Evolutionary conservation across 2,797 vertebrate genomes (phyloP), one percentile per base, ranked within the genome.

Genomic region (Diplodus puntazzo): DNA sequence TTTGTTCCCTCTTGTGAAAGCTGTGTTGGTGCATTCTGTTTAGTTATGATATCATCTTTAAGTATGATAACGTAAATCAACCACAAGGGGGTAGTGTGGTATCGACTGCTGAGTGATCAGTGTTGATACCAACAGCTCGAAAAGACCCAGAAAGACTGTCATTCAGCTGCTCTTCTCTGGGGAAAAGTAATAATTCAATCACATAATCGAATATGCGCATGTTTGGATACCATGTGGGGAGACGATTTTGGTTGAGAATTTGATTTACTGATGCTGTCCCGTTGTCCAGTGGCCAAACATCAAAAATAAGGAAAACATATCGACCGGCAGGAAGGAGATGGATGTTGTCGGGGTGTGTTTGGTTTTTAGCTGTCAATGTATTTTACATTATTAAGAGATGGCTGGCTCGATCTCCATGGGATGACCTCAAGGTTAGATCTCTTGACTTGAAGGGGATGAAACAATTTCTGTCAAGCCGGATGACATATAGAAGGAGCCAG

Each of bases 1-100:
- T 48, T 23, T 18, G 9, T 18, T 55, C 48, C 3, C 16, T 45
- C 34, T 45, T 14, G 21, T 17, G n/a, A 63, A 52, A 73, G 48
- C 49, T 66, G 13, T 23, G 10, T 34, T 48, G 8, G 57, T 73
- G 76, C 50, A 69, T 54, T 70, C 39, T 61, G 42, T 64, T 34
- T 62, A 46, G 53, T 80, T 75, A 68, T 76, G 65, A 69, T 68
- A 78, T 82, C 16, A 86, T 84, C 58, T 66, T 82, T 85, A 75
- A 69, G 27, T 27, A 27, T 27, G 27, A 27, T 84, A 83, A 82
- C 70, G 18, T 34, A 66, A 20, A 78, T 74, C 34, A 21, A 52
- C 94, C 95, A 95, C 94, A 88, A 93, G 95, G 88, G 89, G 94
- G 94, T 79, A 89, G 88, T 95, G 88, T 93, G 75, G 88, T 81